Evolutionary conservation across 2,888 invertebrate genomes (phyloP).

Genomic region (Oscheius myriophilus): DNA sequence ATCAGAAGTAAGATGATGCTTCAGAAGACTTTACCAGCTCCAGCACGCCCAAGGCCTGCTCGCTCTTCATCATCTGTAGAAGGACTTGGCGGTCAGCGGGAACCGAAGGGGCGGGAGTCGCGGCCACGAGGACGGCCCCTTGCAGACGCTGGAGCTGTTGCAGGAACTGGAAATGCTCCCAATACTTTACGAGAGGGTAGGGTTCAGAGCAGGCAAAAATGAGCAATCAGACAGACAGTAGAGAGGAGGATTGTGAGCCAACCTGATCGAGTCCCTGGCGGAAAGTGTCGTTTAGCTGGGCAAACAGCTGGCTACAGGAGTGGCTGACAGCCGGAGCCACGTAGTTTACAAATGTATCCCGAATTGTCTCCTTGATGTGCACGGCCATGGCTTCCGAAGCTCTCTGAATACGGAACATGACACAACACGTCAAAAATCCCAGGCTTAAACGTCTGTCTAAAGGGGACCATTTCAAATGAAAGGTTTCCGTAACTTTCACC

Average conservation of each 20-base stretch:
- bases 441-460: too few relatives aligned
- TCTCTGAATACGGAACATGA: too few relatives aligned
- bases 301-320: constrained; percentile 78
- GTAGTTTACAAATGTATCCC: background rate
- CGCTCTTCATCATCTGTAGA: constrained; percentile 62
- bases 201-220: too few relatives aligned
- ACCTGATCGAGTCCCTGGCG: constrained; percentile 81
- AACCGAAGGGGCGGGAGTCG: constrained; percentile 28
- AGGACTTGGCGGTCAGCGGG: constrained; percentile 31
- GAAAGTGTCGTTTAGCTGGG: constrained; percentile 88
- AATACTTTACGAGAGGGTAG: too few relatives aligned
- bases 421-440: too few relatives aligned
- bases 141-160: too few relatives aligned
- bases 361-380: background rate
- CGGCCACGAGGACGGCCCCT: constrained; percentile 48
- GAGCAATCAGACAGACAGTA: constrained; percentile 69
- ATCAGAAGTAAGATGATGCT: background rate
- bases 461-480: too few relatives aligned
- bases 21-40: constrained; percentile 64
- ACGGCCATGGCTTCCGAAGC: too few relatives aligned
- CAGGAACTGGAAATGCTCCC: too few relatives aligned
- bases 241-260: constrained; percentile 27
- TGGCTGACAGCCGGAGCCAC: constrained; percentile 59
- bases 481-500: background rate
- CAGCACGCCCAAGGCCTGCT: constrained; percentile 71